These are phyloP conservation scores for Hiodon tergisus DNA, from an alignment of 2,113 vertebrate genomes.

Conservation along the genomic window DNA sequence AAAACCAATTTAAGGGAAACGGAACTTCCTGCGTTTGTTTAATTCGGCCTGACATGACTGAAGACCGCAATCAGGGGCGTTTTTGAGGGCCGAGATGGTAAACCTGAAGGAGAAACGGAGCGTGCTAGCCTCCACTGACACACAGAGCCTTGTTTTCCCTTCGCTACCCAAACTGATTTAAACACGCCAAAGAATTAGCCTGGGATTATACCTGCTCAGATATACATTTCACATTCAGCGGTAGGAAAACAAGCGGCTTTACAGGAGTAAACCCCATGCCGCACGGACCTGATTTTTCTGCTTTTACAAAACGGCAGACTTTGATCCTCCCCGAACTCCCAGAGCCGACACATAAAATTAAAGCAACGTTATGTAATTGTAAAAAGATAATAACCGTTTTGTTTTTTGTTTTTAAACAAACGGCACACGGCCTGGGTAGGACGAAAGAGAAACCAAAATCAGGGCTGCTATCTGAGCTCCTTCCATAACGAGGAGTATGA, in stretches of 20 bases:
- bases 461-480: slow-evolving; percentile 14
- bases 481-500: neutral
- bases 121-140: neutral
- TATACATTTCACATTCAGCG: no score
- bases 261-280: neutral
- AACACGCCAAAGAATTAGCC: no score
- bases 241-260: no score
- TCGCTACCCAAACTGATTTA: neutral
- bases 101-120: slow-evolving; percentile 54
- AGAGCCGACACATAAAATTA: slow-evolving; percentile 38
- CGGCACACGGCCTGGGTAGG: neutral
- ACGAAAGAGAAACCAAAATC: slow-evolving; percentile 34
- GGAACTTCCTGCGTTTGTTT: slow-evolving; percentile 59
- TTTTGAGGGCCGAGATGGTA: slow-evolving; percentile 69
- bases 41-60: slow-evolving; percentile 71
- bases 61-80: slow-evolving; percentile 70
- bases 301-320: neutral
- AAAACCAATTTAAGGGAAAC: slow-evolving; percentile 65
- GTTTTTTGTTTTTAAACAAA: no score
- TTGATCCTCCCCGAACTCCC: slow-evolving; percentile 16
- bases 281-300: neutral
- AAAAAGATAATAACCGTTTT: neutral
- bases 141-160: neutral
- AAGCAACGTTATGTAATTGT: slow-evolving; percentile 27
- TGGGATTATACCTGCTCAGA: no score